Evolutionary conservation across 2,888 invertebrate species (phyloP), one percentile per base, ranked within the genome.

Genomic region (Elegia similella): DNA sequence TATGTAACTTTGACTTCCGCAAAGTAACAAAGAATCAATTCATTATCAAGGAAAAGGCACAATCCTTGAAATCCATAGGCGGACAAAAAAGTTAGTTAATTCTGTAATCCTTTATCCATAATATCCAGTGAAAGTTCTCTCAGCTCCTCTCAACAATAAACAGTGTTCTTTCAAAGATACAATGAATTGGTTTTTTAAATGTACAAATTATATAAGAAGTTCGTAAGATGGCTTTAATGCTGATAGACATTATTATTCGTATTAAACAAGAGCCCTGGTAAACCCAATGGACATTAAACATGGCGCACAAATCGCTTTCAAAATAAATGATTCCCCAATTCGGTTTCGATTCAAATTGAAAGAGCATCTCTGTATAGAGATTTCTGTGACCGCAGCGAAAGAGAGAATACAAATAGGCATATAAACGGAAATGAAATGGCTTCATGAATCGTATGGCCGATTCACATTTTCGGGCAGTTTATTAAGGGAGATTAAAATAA

Each of bases 261-360:
- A 73, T 78, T 77, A 73, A 75, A 72, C 71, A 67, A 75, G 76
- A 77, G 77, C 23, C 69, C 10, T 38, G 38, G 38, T 0, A 38
- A 34, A 73, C 68, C 63, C 66, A 69, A 68, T 72, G 69, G 69
- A 75, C 73, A 77, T 81, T 80, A 79, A 78, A 72, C 78, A 81
- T 76, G 29, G 30, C 80, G 80, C 86, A 86, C 86, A 83, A 84
- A 81, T 79, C 80, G 78, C 78, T 75, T 80, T 76, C 73, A 76
- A 84, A 83, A 89, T 87, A 88, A 87, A 86, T 87, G 84, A 86
- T 86, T 82, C 79, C 80, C 80, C 82, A 79, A 87, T 85, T 84
- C 88, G 82, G 79, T 86, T 88, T 84, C 86, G 77, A 88, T 88
- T 88, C 84, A 85, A 88, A 89, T 87, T 86, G 88, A 87, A 87